Conservation (phyloP, 2,888 invertebrate genomes). For the Protonemura montana region DNA sequence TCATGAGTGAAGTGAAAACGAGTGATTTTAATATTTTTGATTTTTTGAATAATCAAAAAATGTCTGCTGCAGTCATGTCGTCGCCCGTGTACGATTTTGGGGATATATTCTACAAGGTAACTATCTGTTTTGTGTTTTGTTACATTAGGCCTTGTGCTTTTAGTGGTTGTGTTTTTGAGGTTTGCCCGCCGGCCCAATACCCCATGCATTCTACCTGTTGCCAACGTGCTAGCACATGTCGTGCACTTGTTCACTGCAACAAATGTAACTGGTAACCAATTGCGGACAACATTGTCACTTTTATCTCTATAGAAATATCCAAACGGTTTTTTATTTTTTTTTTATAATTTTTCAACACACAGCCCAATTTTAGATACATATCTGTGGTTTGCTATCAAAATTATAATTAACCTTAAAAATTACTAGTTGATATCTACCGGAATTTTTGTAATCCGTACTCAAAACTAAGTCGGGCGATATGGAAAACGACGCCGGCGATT, state of each 20-base stretch:
- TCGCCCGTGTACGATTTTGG: slow-evolving; percentile 75
- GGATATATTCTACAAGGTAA: slow-evolving; percentile 77
- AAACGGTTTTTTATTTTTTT: neutral
- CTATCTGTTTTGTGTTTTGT: neutral
- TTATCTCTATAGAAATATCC: neutral
- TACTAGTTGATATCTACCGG: neutral
- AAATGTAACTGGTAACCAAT: neutral
- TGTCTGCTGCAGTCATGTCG: slow-evolving; percentile 83
- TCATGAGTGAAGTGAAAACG: slow-evolving; percentile 35
- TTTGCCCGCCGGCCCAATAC: neutral
- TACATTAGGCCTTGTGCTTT: neutral
- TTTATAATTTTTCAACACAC: neutral
- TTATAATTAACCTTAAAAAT: neutral
- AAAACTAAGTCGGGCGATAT: neutral
- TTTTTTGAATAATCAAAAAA: slow-evolving; percentile 55
- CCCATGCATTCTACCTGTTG: neutral
- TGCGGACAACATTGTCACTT: neutral
- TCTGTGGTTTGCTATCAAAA: neutral
- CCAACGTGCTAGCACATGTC: neutral
- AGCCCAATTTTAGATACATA: neutral
- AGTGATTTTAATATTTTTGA: slow-evolving; percentile 41
- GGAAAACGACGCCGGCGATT: neutral
- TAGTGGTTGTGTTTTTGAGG: neutral
- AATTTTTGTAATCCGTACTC: neutral
- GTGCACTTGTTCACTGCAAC: neutral